These are phyloP conservation scores for Ictalurus punctatus DNA, from an alignment of 2,113 vertebrate genomes.

Conservation along the genomic window DNA sequence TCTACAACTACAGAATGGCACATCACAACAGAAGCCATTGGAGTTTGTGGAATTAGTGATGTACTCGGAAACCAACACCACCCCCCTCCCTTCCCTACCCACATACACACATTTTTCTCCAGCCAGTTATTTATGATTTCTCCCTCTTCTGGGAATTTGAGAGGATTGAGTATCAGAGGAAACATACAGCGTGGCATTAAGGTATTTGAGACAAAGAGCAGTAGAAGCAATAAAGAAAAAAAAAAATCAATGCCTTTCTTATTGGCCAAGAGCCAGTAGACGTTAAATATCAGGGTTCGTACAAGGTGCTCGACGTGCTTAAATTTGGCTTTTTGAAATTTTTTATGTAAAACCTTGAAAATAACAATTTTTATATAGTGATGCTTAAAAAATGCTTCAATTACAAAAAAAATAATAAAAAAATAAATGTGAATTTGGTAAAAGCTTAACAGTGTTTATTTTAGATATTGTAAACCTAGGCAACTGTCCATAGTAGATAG, in stretches of 20 bases:
- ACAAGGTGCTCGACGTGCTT: no score
- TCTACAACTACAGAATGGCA: slow-evolving; percentile 7
- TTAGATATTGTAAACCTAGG: no score
- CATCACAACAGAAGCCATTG: background rate
- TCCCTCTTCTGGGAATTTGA: slow-evolving; percentile 54
- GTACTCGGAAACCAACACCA: slow-evolving; percentile 27
- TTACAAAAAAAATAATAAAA: no score
- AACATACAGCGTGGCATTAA: slow-evolving; percentile 60
- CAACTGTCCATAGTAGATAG: no score
- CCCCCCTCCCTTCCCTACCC: background rate
- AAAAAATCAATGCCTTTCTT: slow-evolving; percentile 57
- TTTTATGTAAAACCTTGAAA: no score
- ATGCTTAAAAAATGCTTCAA: no score
- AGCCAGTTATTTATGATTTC: slow-evolving; percentile 57
- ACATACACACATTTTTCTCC: background rate
- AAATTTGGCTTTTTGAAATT: no score
- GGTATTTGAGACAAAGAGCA: slow-evolving; percentile 49
- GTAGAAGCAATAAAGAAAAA: slow-evolving; percentile 51
- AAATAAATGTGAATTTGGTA: no score
- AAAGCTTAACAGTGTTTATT: no score
- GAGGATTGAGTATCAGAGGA: slow-evolving; percentile 46
- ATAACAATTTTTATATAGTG: no score
- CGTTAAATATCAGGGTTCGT: no score
- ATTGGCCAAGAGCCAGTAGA: slow-evolving; percentile 28
- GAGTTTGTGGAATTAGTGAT: background rate